Base-by-base conservation (phyloP, 2,113 vertebrate genomes). In the Porphyrio hochstetteri region DNA sequence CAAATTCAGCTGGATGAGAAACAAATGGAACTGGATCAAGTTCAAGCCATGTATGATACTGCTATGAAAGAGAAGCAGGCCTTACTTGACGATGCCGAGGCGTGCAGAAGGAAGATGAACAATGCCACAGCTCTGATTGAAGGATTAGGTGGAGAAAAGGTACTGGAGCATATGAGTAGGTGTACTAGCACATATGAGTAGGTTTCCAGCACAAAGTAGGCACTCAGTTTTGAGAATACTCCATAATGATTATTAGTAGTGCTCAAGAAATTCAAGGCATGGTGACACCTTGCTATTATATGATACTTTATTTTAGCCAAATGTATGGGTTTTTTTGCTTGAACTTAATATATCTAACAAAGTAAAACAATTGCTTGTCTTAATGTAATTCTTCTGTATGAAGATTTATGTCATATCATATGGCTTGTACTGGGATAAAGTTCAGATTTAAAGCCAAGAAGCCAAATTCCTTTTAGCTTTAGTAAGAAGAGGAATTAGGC, bases 121-220 rank as follows among this genome's bases (percentile, higher is more conserved):
- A 99, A 98, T 11, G 98, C 98, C 53, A 98, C 97, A 13, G 97
- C 98, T 53, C 97, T 99, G 72, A 99, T 98, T 64, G 97, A 98
- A 55, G 98, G 98, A 12, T 94, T 99, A 52, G 98, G 97, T 44
- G 98, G 97, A 94, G 98, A 99, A 97, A 99, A 99, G 98, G 98
- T 98, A 95, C 53, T 31, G 16, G 42, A 24, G 23, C 21, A 23
- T 48, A 48, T 20, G 48, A 48, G 48, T 48, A 48, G 25, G 23
- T 44, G 98, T 98, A 95, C 53, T 31, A 19, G 48, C 27, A 48
- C 21, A 23, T 48, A 23, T 20, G 48, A 48, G 48, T 48, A 48
- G 25, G 16, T 59, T 93, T 56, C 42, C 48, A 71, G 44, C 29
- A 64, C 28, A 61, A 42, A 90, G 35, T 1, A 36, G 60, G 10